Evolutionary conservation across 2,888 invertebrate genomes (phyloP).

Genomic region (Polylopha cassiicola): DNA sequence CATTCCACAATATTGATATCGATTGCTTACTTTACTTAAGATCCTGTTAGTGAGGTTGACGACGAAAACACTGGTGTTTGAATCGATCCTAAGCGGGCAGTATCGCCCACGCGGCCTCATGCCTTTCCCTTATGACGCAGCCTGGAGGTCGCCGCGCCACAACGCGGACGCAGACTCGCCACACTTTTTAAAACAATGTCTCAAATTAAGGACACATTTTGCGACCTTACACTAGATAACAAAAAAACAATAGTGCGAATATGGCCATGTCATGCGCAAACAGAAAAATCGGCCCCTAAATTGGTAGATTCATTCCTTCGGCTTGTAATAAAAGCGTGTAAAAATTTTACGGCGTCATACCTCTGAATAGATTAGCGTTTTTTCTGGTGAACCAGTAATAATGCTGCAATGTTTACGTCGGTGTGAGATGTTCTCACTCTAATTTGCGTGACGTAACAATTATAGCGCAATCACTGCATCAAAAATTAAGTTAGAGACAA

Average conservation of each 20-base stretch:
- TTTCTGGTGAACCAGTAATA: not conserved
- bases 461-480: conserved; percentile 11
- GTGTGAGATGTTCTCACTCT: conserved; percentile 5
- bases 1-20: conserved; percentile 13
- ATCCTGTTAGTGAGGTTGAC: conserved; percentile 23
- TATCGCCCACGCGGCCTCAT: conserved; percentile 40
- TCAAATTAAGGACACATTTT: conserved; percentile 16
- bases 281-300: too few relatives aligned
- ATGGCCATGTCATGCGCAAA: too few relatives aligned
- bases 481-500: conserved; percentile 9
- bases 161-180: conserved; percentile 10
- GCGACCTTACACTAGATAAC: conserved; percentile 8
- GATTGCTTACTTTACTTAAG: conserved; percentile 13
- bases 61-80: conserved; percentile 33
- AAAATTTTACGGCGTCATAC: too few relatives aligned
- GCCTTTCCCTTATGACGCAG: conserved; percentile 42
- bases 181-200: conserved; percentile 21
- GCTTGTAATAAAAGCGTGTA: too few relatives aligned
- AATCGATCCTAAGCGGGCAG: conserved; percentile 28
- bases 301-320: too few relatives aligned
- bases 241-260: too few relatives aligned
- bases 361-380: too few relatives aligned
- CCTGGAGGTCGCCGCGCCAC: conserved; percentile 13
- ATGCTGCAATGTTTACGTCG: conserved; percentile 5
- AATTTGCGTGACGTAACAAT: conserved; percentile 11